These are phyloP conservation scores for Biston betularia DNA, from an alignment of 2,888 invertebrate species.

Conservation along the genomic window DNA sequence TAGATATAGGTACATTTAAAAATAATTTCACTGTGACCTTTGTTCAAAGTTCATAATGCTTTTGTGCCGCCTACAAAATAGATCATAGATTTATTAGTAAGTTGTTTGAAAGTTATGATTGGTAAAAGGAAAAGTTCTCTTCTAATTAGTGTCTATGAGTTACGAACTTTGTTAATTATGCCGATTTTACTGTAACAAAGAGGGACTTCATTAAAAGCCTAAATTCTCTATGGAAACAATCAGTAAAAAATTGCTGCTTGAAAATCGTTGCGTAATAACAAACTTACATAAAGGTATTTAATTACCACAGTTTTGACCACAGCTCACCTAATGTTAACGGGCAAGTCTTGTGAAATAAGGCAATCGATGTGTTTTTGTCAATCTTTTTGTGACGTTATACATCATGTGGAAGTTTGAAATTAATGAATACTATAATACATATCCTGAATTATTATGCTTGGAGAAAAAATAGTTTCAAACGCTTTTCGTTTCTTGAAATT, in stretches of 20 bases:
- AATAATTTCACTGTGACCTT: neutral
- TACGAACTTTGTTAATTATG: slow-evolving; percentile 40
- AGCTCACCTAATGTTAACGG: too few species aligned
- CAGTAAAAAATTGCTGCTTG: slow-evolving; percentile 1
- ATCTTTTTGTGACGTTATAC: too few species aligned
- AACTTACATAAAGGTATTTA: too few species aligned
- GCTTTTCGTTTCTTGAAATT: too few species aligned
- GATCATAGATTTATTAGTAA: slow-evolving; percentile 31
- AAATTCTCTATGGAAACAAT: slow-evolving; percentile 2
- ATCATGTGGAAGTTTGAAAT: too few species aligned
- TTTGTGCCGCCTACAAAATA: slow-evolving; percentile 16
- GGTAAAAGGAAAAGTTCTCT: slow-evolving; percentile 39
- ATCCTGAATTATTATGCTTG: too few species aligned
- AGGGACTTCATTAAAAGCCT: slow-evolving; percentile 12
- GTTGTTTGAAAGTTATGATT: slow-evolving; percentile 35
- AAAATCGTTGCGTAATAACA: neutral
- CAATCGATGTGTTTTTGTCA: too few species aligned
- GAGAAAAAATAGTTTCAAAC: too few species aligned
- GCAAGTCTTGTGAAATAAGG: too few species aligned
- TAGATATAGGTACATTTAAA: neutral
- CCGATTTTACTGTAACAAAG: slow-evolving; percentile 35
- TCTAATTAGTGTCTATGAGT: slow-evolving; percentile 40
- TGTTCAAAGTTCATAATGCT: slow-evolving; percentile 9
- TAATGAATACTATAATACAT: too few species aligned
- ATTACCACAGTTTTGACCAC: too few species aligned